phyloP scores from a whole-genome alignment of 2,113 vertebrate species.

The Petrocephalus zakoni region DNA sequence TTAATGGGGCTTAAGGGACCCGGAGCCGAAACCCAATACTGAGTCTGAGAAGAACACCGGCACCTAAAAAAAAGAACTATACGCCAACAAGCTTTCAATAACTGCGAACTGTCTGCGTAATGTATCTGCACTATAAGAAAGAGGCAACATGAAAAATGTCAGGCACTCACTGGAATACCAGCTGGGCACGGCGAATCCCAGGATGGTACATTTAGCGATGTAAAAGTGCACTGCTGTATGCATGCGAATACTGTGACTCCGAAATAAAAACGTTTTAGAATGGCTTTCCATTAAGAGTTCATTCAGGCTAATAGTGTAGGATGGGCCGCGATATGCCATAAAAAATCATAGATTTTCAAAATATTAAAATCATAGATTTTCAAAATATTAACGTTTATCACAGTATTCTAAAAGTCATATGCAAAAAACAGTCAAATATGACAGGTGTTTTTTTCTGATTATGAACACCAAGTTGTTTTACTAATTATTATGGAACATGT shows the following conservation, averaged over 20 bases:
- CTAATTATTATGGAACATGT: neutral
- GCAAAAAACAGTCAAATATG: neutral
- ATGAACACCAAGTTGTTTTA: neutral
- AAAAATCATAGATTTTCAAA: neutral
- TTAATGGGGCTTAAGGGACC: conserved; percentile 1
- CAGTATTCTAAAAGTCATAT: neutral
- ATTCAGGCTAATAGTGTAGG: neutral
- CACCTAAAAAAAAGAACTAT: neutral
- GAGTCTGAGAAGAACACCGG: neutral
- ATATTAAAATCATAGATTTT: neutral
- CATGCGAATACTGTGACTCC: neutral
- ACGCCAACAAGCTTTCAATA: neutral
- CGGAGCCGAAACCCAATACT: conserved; percentile 1
- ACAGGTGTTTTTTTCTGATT: neutral
- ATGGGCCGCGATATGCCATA: too few relatives aligned
- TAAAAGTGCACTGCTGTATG: neutral
- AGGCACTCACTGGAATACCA: neutral
- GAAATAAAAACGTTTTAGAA: neutral
- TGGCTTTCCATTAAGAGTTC: neutral
- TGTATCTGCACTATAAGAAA: neutral
- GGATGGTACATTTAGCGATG: neutral
- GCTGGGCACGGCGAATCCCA: neutral
- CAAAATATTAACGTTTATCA: neutral
- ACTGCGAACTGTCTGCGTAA: neutral
- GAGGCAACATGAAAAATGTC: neutral